Conservation (phyloP, 2,113 vertebrate species). For the Poicephalus meyeri region DNA sequence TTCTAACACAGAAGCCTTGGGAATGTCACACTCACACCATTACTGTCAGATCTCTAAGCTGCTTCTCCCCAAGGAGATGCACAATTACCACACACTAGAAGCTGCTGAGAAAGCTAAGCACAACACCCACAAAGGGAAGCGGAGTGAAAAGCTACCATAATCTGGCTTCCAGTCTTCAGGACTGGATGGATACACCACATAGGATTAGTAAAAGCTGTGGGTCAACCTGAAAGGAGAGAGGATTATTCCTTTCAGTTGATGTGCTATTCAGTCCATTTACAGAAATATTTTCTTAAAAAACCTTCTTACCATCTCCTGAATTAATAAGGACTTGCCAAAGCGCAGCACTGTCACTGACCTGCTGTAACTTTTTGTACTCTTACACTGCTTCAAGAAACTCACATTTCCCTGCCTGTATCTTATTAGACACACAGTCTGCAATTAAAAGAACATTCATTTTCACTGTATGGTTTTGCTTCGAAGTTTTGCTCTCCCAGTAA, state of each 20-base stretch:
- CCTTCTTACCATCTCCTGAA: not conserved
- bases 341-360: not conserved
- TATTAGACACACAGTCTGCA: not conserved
- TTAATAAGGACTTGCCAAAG: not conserved
- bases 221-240: not conserved
- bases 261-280: not conserved
- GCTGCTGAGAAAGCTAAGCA: fast-evolving
- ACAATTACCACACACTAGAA: fast-evolving
- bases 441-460: not conserved
- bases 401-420: not conserved
- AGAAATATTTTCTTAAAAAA: not conserved
- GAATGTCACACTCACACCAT: fast-evolving
- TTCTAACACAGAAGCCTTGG: fast-evolving
- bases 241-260: not conserved
- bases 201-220: not conserved
- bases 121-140: fast-evolving
- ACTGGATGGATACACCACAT: not conserved
- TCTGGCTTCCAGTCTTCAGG: not conserved
- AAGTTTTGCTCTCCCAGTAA: not conserved
- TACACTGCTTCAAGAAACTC: not conserved
- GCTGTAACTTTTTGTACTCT: not conserved
- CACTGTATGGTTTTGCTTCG: not conserved
- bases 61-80: fast-evolving
- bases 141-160: not conserved
- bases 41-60: not conserved